A percentile compares a stretch with the other conserved stretches of the same genome.
phyloP scores from a whole-genome alignment of 2,797 vertebrate species.

The Euphonia xanthogaster region DNA sequence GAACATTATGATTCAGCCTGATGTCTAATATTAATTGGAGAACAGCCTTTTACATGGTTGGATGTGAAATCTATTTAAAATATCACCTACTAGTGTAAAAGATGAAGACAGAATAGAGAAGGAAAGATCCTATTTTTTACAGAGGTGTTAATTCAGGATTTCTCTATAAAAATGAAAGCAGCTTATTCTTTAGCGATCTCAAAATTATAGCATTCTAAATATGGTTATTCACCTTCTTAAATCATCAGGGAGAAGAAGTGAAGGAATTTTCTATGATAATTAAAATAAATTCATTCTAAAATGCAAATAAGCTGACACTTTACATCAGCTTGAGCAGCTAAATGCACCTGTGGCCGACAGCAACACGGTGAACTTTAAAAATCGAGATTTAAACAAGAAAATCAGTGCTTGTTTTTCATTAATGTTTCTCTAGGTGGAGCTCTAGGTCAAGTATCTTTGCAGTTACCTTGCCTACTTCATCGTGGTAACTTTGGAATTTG shows the following conservation, averaged over 20 bases:
- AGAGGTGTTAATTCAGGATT: background rate
- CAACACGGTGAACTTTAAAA: background rate
- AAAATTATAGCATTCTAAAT: background rate
- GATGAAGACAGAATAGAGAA: background rate
- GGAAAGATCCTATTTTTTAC: fast-evolving
- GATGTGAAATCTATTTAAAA: background rate
- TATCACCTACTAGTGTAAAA: background rate
- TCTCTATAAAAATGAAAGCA: background rate
- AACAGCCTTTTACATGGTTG: background rate
- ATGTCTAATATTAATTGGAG: background rate
- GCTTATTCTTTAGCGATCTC: background rate
- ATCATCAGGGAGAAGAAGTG: background rate
- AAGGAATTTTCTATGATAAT: background rate
- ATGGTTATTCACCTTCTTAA: background rate
- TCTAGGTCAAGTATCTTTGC: slow-evolving; percentile 43
- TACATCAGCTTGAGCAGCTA: background rate
- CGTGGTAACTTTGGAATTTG: background rate
- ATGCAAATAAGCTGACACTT: background rate
- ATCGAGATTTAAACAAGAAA: background rate
- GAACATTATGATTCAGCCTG: background rate
- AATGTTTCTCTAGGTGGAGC: slow-evolving; percentile 71
- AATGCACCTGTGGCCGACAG: background rate
- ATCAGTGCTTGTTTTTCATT: background rate
- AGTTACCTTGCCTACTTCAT: background rate
- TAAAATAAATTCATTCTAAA: background rate